Conservation (phyloP, 1,140 invertebrate species). For the Pectinophora gossypiella region DNA sequence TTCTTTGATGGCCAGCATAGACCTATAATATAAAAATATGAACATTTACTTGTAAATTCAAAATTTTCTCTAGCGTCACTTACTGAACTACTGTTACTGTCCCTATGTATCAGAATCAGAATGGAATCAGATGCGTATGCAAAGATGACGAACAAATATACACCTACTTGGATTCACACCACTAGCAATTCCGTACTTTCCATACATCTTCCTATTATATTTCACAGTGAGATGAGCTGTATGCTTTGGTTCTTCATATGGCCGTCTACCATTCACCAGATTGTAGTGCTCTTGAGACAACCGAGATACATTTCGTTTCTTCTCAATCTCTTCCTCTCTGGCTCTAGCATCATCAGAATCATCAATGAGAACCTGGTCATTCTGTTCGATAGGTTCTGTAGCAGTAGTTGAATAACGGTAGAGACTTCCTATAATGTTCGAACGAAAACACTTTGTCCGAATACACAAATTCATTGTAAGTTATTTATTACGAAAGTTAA, state of each 20-base stretch:
- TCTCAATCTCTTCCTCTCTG: constrained; percentile 51
- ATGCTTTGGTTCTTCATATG: constrained; percentile 44
- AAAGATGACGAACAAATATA: too few relatives aligned
- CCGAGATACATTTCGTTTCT: constrained; percentile 55
- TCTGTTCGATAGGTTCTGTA: constrained; percentile 42
- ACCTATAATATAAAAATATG: constrained; percentile 31
- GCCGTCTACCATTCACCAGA: constrained; percentile 39
- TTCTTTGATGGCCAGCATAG: constrained; percentile 61
- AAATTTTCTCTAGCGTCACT: too few relatives aligned
- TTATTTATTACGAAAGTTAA: not conserved
- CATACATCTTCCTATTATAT: constrained; percentile 62
- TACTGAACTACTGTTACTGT: too few relatives aligned
- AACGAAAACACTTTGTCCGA: constrained; percentile 29
- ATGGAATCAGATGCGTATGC: too few relatives aligned
- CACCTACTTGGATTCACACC: constrained; percentile 66
- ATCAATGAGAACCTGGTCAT: constrained; percentile 50
- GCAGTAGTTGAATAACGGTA: constrained; percentile 40
- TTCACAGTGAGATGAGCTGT: constrained; percentile 61
- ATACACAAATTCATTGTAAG: constrained; percentile 49
- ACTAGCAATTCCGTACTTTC: constrained; percentile 56
- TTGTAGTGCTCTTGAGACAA: constrained; percentile 47
- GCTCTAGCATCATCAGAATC: constrained; percentile 48
- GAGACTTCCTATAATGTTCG: constrained; percentile 32
- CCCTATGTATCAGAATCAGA: too few relatives aligned
- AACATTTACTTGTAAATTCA: too few relatives aligned